phyloP scores from a whole-genome alignment of 2,888 invertebrate species.

The Keiferia lycopersicella region DNA sequence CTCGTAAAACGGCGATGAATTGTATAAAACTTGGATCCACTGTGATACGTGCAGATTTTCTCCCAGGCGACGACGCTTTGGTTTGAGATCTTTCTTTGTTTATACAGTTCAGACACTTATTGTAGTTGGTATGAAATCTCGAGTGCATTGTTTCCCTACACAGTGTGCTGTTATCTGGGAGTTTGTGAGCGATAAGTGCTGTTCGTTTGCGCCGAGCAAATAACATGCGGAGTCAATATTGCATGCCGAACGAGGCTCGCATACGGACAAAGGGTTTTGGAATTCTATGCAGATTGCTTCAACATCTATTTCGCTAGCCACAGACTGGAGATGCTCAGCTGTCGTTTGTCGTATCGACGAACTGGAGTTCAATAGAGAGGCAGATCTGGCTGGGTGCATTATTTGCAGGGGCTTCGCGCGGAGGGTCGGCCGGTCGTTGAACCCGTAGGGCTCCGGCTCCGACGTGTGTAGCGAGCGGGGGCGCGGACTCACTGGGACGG shows the following conservation, averaged over 20 bases:
- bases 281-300: not conserved
- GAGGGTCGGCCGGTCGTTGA: slow-evolving; percentile 69
- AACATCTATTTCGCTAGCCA: slow-evolving; percentile 9
- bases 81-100: slow-evolving; percentile 25
- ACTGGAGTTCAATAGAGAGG: slow-evolving; percentile 40
- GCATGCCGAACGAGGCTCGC: not conserved
- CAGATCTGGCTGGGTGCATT: slow-evolving; percentile 50
- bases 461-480: slow-evolving; percentile 47
- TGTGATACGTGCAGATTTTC: slow-evolving; percentile 21
- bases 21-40: slow-evolving; percentile 10
- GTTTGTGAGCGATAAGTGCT: slow-evolving; percentile 21
- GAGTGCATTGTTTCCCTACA: slow-evolving; percentile 23
- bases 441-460: slow-evolving; percentile 63
- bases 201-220: slow-evolving; percentile 19
- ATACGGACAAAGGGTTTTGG: slow-evolving; percentile 2
- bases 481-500: slow-evolving; percentile 66
- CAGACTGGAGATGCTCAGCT: slow-evolving; percentile 3
- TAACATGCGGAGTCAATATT: slow-evolving; percentile 19
- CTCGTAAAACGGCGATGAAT: slow-evolving; percentile 21
- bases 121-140: slow-evolving; percentile 19
- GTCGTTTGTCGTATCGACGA: slow-evolving; percentile 18
- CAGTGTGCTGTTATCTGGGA: slow-evolving; percentile 20
- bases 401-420: slow-evolving; percentile 55
- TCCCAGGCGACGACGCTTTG: slow-evolving; percentile 11
- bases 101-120: slow-evolving; percentile 19